These are phyloP conservation scores for Neodon shergylaensis DNA, from an alignment of 2,113 vertebrate genomes.

Conservation along the genomic window DNA sequence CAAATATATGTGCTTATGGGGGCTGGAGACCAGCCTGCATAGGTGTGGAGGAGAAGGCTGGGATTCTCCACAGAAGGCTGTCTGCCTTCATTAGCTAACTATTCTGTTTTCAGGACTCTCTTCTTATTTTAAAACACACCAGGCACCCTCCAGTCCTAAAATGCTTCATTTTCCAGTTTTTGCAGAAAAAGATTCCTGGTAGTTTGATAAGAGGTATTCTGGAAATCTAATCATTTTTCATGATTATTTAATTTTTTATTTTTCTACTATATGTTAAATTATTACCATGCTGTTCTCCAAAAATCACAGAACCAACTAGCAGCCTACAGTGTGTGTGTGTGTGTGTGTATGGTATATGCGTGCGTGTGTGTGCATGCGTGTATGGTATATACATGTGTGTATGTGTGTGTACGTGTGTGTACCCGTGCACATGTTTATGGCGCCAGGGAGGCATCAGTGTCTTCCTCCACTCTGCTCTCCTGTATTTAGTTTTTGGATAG, in stretches of 20 bases:
- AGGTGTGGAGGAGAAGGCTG: not conserved
- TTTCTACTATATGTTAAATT: not conserved
- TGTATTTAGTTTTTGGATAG: not conserved
- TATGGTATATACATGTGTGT: not conserved
- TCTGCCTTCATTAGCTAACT: not conserved
- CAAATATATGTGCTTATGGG: not conserved
- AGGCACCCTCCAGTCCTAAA: not conserved
- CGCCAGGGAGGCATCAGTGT: not conserved
- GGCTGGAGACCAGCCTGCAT: not conserved
- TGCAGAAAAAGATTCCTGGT: not conserved
- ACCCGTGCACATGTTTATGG: not conserved
- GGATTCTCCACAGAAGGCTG: not conserved
- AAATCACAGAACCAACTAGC: not conserved
- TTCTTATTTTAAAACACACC: not conserved
- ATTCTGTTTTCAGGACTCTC: not conserved
- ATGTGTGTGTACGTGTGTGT: not conserved
- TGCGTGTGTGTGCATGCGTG: not conserved
- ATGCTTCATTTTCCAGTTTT: not conserved
- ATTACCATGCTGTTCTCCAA: not conserved
- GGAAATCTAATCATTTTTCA: not conserved
- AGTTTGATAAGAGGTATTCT: not conserved
- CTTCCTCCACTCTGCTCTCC: not conserved
- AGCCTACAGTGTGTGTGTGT: not conserved
- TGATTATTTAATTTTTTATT: slow-evolving; percentile 42
- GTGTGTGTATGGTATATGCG: not conserved